These are phyloP conservation scores for Podocnemis expansa DNA, from an alignment of 2,113 vertebrate genomes.

Conservation along the genomic window DNA sequence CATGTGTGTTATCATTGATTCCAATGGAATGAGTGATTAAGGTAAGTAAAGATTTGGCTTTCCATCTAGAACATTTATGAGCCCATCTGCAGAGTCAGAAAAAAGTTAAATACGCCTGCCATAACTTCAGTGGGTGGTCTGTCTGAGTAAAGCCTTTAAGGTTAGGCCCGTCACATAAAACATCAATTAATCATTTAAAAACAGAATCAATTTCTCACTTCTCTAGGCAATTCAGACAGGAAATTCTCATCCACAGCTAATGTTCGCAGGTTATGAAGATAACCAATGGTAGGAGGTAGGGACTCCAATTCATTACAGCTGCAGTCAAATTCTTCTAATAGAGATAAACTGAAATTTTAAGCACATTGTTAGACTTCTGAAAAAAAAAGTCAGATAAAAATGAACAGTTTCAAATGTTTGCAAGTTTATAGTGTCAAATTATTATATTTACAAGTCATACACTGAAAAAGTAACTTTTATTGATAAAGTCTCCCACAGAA, in stretches of 20 bases:
- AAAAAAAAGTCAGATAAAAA: not conserved
- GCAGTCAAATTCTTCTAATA: conserved; percentile 98
- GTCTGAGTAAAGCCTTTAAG: not conserved
- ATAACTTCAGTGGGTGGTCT: fast-evolving
- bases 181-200: not conserved
- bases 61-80: not conserved
- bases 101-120: not conserved
- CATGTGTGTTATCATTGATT: not conserved
- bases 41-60: not conserved
- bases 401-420: not conserved
- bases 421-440: not conserved
- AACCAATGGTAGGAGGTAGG: conserved; percentile 92
- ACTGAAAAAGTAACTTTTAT: not conserved
- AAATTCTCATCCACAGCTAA: conserved; percentile 98
- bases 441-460: not conserved
- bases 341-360: conserved; percentile 87
- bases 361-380: conserved; percentile 18
- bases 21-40: fast-evolving
- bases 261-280: conserved; percentile 93
- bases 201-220: conserved; percentile 79
- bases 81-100: fast-evolving
- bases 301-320: conserved; percentile 98
- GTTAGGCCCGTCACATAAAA: not conserved
- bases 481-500: not conserved
- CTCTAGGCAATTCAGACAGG: conserved; percentile 92